phyloP scores from a whole-genome alignment of 2,113 vertebrate genomes.

The Lycaon pictus region DNA sequence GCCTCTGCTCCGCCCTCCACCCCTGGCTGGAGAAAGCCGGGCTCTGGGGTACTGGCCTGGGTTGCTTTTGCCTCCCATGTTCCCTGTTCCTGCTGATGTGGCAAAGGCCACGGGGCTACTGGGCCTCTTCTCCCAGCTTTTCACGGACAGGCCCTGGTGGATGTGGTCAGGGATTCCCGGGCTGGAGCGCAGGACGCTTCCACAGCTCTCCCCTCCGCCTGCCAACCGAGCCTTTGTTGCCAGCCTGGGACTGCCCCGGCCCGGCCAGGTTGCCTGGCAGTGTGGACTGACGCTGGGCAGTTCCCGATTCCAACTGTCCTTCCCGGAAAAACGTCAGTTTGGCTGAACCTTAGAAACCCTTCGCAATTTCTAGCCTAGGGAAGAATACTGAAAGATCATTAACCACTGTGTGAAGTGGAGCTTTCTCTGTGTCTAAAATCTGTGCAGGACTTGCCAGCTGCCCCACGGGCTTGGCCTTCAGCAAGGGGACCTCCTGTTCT shows the following conservation, averaged over 20 bases:
- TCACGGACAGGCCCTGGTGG: neutral
- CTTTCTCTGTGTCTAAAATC: neutral
- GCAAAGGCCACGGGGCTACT: neutral
- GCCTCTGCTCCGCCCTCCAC: neutral
- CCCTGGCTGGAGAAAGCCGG: neutral
- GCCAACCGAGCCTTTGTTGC: slow-evolving; percentile 5
- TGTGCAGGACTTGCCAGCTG: neutral
- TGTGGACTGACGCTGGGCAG: neutral
- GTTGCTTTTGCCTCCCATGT: neutral
- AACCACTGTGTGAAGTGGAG: neutral
- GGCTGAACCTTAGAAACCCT: slow-evolving; percentile 10
- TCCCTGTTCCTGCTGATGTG: neutral
- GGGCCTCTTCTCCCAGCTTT: neutral
- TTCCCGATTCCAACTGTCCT: slow-evolving; percentile 36
- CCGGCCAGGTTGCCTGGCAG: slow-evolving; percentile 18
- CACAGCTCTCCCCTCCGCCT: neutral
- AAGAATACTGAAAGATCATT: neutral
- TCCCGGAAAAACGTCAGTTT: slow-evolving; percentile 33
- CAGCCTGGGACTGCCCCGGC: neutral
- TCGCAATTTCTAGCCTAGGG: neutral
- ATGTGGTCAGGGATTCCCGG: neutral
- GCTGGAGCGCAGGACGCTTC: neutral
- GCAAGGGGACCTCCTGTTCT: neutral
- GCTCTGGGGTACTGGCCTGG: neutral
- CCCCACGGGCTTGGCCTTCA: neutral